Evolutionary conservation across 2,113 vertebrate genomes (phyloP), one percentile per base, ranked within the genome.

Genomic region (Burhinus bistriatus): DNA sequence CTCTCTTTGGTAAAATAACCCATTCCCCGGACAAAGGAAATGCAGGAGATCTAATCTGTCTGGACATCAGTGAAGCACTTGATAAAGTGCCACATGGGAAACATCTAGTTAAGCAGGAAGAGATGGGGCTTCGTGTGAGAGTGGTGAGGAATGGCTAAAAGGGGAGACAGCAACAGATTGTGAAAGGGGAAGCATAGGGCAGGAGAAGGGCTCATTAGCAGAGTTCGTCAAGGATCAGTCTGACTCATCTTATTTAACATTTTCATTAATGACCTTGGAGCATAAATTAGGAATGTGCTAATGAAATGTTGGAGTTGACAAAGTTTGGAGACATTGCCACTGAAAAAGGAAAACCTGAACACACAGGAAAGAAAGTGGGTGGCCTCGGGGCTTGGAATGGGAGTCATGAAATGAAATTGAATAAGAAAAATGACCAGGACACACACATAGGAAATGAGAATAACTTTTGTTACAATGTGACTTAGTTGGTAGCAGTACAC

Each of bases 221-320:
- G 96, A 95, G 88, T 93, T 95, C 72, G 45, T 96, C 95, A 95
- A 95, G 93, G 85, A 97, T 96, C 92, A 92, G 92, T 97, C 93
- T 96, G 88, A 96, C 97, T 96, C 92, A 96, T 96, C 95, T 97
- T 97, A 96, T 92, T 97, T 97, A 97, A 97, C 94, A 97, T 97
- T 97, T 97, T 96, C 83, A 47, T 97, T 96, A 97, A 96, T 96
- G 97, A 97, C 97, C 95, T 96, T 84, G 95, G 97, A 95, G 95
- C 95, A 97, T 94, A 96, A 97, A 97, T 94, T 96, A 97, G 95
- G 85, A 87, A 90, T 64, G 90, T 55, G 86, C 90, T 97, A 97
- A 97, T 97, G 92, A 96, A 97, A 93, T 83, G 85, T 75, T 95
- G 95, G 90, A 96, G 95, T 96, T 94, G 95, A 96, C 94, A 87